Base-by-base conservation (phyloP, 1,140 invertebrate genomes). In the Mamestra configurata region DNA sequence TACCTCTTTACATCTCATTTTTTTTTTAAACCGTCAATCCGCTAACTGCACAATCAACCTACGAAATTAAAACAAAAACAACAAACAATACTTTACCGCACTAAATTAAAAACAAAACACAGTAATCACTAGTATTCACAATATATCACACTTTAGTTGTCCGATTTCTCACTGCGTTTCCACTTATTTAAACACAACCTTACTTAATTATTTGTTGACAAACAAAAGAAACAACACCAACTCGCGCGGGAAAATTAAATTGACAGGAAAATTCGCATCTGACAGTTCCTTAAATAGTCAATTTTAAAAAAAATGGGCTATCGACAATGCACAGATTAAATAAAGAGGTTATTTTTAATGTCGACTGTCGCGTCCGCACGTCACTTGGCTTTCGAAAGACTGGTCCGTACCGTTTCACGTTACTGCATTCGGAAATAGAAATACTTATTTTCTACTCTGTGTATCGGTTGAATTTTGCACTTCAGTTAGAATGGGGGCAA, bases 361-460 rank as follows among this genome's bases (percentile, higher is more conserved):
- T 64, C 64, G 55, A 57, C 61, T 77, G 82, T 75, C 82, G 79
- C 84, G 88, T 86, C 85, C 88, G 86, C 86, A 81, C 88, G 82
- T 84, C 66, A 77, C 84, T 84, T 77, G 51, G 81, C 83, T 79
- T 59, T 78, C 51, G 77, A 76, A 51, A 86, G 87, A 90, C 89
- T 89, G 89, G 86, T 85, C 72, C 57, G 24, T 76, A 78, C 57
- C 75, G 82, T 80, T 85, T 91, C 86, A 77, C 43, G 82, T 90
- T 90, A 89, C 89, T 15, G 27, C 84, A 68, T 51, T 85, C 86
- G 82, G 87, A 90, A 91, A 91, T 91, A 91, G 89, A 89, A 82
- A 82, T 49, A 77, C 79, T 84, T 84, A 87, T 89, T 89, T 40
- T 87, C 77, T 80, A 85, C 79, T 81, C 51, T 55, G 70, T 80